phyloP scores from a whole-genome alignment of 1,140 invertebrate species.

The Leucophenga varia region DNA sequence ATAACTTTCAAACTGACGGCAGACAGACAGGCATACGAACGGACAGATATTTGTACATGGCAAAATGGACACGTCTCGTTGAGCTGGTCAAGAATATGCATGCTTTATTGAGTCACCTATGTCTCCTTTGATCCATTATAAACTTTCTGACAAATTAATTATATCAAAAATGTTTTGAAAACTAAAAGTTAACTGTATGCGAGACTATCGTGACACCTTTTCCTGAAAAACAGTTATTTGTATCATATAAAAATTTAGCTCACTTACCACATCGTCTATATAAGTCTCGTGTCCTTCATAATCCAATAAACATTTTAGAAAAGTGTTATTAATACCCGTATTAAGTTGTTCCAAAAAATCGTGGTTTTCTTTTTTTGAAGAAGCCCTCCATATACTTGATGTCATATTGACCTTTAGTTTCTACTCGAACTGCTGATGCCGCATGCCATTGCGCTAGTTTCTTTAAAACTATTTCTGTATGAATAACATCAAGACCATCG shows the following conservation, averaged over 20 bases:
- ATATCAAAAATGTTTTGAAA: too few relatives aligned
- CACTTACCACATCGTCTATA: slow-evolving; percentile 29
- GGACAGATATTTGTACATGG: too few relatives aligned
- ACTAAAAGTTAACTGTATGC: too few relatives aligned
- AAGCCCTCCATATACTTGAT: slow-evolving; percentile 12
- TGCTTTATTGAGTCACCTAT: too few relatives aligned
- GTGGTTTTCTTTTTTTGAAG: slow-evolving; percentile 25
- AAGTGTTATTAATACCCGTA: slow-evolving; percentile 9
- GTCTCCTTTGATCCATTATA: too few relatives aligned
- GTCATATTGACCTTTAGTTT: slow-evolving; percentile 55
- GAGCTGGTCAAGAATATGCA: too few relatives aligned
- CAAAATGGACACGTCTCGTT: too few relatives aligned
- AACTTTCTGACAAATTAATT: too few relatives aligned
- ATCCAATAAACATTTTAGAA: slow-evolving; percentile 22
- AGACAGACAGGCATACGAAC: too few relatives aligned
- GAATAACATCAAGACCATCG: slow-evolving; percentile 58
- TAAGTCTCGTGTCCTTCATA: slow-evolving; percentile 29
- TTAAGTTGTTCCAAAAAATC: slow-evolving; percentile 23
- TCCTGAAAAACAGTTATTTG: too few relatives aligned
- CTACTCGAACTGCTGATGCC: slow-evolving; percentile 45
- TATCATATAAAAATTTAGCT: not conserved
- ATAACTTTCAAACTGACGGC: too few relatives aligned
- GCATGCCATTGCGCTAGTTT: slow-evolving; percentile 63
- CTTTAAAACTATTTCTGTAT: slow-evolving; percentile 57
- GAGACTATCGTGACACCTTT: too few relatives aligned